Base-by-base conservation (phyloP, 1,140 invertebrate genomes). In the Tetraneura akinire region DNA sequence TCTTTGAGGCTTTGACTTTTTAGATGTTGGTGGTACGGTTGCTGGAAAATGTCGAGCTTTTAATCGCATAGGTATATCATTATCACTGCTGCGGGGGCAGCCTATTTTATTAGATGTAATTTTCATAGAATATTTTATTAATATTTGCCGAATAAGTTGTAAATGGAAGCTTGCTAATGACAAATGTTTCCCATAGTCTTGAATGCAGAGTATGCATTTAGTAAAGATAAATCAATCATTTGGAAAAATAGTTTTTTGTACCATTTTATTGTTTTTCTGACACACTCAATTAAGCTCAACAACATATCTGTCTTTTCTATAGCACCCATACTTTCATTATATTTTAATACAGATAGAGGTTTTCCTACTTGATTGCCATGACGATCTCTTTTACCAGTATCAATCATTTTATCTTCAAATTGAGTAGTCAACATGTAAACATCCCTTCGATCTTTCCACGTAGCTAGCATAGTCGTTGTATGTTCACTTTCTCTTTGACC, bases 401-500 rank as follows among this genome's bases (percentile, higher is more conserved):
- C 11, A 26, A 57, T 26, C 55, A 57, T 26, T 57, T 57, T 57
- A 26, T 57, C 11, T 57, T 57, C 11, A 57, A 57, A 57, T 57
- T 57, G 21, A 26, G 0, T 57, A 13, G 55, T 26, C 55, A 57
- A 57, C 55, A 57, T 57, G 23, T 57, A 57, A 26, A 57, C 55
- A 57, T 57, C 23, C 26, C 55, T 57, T 57, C 55, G 11, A 26
- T 14, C 55, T 57, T 57, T 55, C 55, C 55, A 57, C 23, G 23
- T 57, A 57, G 21, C 55, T 57, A 57, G 55, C 21, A 26, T 57
- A 57, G 21, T 57, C 14, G 21, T 57, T 14, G 55, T 57, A 23
- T 57, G 55, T 26, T 57, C 10, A 57, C 23, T 57, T 57, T 57
- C 55, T 57, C 21, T 57, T 57, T 57, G 55, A 26, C 55, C 23